Conservation (phyloP, 2,797 vertebrate species). For the Mallotus villosus region DNA sequence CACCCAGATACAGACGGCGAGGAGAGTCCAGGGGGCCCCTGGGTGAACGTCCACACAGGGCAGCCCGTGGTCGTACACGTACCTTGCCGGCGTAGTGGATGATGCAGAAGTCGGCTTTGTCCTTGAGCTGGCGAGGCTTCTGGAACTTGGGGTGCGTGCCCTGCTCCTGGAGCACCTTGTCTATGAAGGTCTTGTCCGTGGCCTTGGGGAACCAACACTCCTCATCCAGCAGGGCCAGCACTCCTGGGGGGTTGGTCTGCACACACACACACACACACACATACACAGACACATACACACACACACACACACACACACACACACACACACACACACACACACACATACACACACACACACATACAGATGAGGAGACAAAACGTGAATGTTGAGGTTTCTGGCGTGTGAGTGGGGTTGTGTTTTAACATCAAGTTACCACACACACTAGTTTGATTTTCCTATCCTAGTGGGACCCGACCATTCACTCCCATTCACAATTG, state of each 20-base stretch:
- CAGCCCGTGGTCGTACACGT: conserved; percentile 8
- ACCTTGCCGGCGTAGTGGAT: conserved; percentile 89
- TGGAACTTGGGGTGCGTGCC: conserved; percentile 87
- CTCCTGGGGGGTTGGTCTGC: conserved; percentile 86
- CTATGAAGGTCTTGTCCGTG: conserved; percentile 88
- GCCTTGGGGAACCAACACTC: conserved; percentile 93
- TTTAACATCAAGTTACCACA: no score
- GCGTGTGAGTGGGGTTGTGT: no score
- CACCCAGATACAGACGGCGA: no score
- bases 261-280: neutral
- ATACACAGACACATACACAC: neutral
- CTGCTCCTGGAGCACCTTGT: conserved; percentile 89
- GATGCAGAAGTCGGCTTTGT: conserved; percentile 88
- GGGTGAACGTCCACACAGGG: neutral
- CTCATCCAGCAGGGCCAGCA: conserved; percentile 85
- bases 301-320: neutral
- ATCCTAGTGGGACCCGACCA: no score
- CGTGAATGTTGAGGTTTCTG: no score
- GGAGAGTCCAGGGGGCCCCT: no score
- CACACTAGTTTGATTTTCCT: no score
- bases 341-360: neutral
- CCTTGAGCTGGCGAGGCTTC: conserved; percentile 88
- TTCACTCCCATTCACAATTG: no score
- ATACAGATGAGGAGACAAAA: no score
- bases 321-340: neutral